A percentile compares a stretch with the other conserved stretches of the same genome.
Conservation (phyloP, 2,888 invertebrate species). For the Cephalotes varians region DNA sequence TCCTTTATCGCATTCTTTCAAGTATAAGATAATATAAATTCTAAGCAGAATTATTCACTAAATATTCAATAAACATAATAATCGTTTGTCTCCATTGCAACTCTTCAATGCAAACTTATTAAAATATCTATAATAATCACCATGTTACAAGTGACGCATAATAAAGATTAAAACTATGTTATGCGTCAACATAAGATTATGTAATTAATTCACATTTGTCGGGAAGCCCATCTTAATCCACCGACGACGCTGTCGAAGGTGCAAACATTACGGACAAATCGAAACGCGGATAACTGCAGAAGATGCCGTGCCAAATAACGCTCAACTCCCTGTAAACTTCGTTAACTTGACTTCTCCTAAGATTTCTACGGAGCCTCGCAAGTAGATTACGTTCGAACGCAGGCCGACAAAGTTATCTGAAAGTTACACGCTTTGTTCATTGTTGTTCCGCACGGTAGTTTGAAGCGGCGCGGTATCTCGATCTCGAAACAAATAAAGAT, state of each 20-base stretch:
- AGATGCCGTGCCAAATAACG: constrained; percentile 56
- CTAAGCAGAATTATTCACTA: constrained; percentile 5
- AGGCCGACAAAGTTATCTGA: constrained; percentile 64
- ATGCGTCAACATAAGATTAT: background rate
- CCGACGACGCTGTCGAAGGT: background rate
- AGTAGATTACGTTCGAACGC: constrained; percentile 73
- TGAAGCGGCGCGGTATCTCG: constrained; percentile 58
- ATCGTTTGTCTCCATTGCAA: background rate
- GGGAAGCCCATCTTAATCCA: background rate
- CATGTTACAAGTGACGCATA: background rate
- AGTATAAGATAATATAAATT: background rate
- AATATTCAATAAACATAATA: no score
- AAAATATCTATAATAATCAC: background rate
- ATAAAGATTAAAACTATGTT: background rate
- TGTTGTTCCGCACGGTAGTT: constrained; percentile 65
- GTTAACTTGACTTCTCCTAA: constrained; percentile 64
- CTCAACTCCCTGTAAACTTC: constrained; percentile 67
- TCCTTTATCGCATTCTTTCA: background rate
- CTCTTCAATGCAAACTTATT: background rate
- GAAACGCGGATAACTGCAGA: constrained; percentile 53
- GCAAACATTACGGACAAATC: constrained; percentile 47
- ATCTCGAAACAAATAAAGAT: constrained; percentile 66
- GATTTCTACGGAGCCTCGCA: constrained; percentile 65
- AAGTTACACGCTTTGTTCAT: constrained; percentile 68
- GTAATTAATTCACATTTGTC: constrained; percentile 1